Evolutionary conservation across 2,113 vertebrate genomes (phyloP).

Genomic region (Turnix velox): DNA sequence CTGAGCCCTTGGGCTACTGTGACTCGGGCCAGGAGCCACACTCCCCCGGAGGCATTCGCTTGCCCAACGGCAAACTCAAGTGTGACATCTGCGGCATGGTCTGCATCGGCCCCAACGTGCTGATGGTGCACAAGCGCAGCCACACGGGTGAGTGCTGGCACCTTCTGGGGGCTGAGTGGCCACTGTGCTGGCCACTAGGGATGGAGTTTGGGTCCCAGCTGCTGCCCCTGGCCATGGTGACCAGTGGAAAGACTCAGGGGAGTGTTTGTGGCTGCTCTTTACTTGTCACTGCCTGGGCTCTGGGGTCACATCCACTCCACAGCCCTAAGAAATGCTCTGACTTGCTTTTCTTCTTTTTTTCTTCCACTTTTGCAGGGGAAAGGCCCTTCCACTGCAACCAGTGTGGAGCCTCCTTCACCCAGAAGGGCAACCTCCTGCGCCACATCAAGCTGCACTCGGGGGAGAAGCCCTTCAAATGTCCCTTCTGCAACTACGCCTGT

Average conservation of each 20-base stretch:
- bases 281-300: accelerated
- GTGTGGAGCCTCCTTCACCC: conserved; percentile 96
- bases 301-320: not conserved
- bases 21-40: conserved; percentile 81
- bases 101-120: conserved; percentile 95
- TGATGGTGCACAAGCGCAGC: conserved; percentile 98
- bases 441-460: conserved; percentile 97
- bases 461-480: conserved; percentile 97
- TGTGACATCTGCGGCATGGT: conserved; percentile 96
- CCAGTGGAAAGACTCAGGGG: not conserved
- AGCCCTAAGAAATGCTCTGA: accelerated
- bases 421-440: conserved; percentile 95
- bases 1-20: conserved; percentile 77
- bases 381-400: conserved; percentile 96
- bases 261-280: accelerated
- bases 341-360: too few species aligned
- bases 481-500: conserved; percentile 93
- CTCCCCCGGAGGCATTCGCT: conserved; percentile 87
- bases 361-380: conserved; percentile 77
- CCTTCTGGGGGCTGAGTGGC: too few species aligned
- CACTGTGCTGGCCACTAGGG: too few species aligned
- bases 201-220: not conserved
- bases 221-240: accelerated
- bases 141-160: conserved; percentile 85
- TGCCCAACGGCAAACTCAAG: conserved; percentile 93